phyloP scores from a whole-genome alignment of 2,797 vertebrate genomes.

The Sardinella longiceps region DNA sequence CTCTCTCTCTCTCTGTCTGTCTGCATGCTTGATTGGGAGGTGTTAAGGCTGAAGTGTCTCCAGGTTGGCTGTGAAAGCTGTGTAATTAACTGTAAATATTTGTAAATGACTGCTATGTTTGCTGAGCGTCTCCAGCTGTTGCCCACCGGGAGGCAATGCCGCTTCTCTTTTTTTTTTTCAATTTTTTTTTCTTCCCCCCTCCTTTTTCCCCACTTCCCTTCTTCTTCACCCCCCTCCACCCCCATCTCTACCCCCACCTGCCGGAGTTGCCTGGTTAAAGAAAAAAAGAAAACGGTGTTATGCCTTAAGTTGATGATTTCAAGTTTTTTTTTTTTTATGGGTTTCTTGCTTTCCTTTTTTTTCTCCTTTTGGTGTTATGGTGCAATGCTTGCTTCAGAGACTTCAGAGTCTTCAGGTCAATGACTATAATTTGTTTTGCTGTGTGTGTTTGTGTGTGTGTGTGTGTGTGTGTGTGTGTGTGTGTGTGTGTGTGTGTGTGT shows the following conservation, averaged over 20 bases:
- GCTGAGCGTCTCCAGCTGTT: constrained; percentile 55
- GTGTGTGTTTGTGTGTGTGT: background rate
- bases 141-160: constrained; percentile 36
- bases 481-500: background rate
- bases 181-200: background rate
- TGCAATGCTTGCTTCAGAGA: background rate
- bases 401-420: background rate
- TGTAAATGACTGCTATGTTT: constrained; percentile 46
- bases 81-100: constrained; percentile 59
- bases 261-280: background rate
- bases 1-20: background rate
- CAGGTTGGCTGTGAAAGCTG: constrained; percentile 51
- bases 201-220: background rate
- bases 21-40: background rate
- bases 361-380: background rate
- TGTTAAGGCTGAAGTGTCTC: constrained; percentile 45
- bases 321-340: background rate
- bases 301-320: background rate
- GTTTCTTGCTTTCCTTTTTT: background rate
- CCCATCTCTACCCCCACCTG: background rate
- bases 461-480: background rate
- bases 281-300: no score
- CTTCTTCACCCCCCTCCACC: background rate
- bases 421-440: background rate
- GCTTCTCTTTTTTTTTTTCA: background rate